phyloP scores from a whole-genome alignment of 1,140 invertebrate species.

The Drosophila orena region DNA sequence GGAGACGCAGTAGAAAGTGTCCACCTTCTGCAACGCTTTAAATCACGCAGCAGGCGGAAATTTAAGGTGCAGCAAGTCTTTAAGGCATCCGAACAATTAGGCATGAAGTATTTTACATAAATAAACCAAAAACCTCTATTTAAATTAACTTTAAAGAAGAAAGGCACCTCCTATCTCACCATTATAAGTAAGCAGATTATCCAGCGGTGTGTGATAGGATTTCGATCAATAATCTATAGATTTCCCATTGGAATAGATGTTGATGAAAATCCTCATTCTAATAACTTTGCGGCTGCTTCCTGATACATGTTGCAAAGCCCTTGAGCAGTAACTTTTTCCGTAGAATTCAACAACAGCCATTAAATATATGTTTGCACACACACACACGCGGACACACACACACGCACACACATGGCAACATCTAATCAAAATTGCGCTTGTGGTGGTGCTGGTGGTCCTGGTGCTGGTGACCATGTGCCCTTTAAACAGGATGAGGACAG shows the following conservation, averaged over 20 bases:
- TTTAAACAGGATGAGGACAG: constrained; percentile 32
- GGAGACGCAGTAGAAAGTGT: neutral
- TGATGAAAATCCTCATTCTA: neutral
- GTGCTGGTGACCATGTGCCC: constrained; percentile 29
- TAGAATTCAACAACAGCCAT: constrained; percentile 14
- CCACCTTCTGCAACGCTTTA: constrained; percentile 17
- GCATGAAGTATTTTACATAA: too few relatives aligned
- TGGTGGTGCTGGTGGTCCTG: constrained; percentile 28
- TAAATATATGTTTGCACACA: constrained; percentile 35
- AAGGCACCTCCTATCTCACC: too few relatives aligned
- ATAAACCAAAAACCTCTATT: too few relatives aligned
- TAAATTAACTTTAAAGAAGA: too few relatives aligned
- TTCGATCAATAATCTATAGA: neutral
- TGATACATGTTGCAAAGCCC: constrained; percentile 1
- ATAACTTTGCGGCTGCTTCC: constrained; percentile 3
- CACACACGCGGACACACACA: neutral
- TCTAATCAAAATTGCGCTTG: constrained; percentile 35
- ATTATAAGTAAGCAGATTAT: too few relatives aligned
- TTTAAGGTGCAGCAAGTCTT: neutral
- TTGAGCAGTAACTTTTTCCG: constrained; percentile 12
- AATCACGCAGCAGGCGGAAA: constrained; percentile 6
- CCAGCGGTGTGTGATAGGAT: neutral
- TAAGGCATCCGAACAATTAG: too few relatives aligned
- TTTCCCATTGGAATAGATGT: neutral
- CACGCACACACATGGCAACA: constrained; percentile 15